phyloP scores from a whole-genome alignment of 1,140 invertebrate genomes.

The Sinella curviseta region DNA sequence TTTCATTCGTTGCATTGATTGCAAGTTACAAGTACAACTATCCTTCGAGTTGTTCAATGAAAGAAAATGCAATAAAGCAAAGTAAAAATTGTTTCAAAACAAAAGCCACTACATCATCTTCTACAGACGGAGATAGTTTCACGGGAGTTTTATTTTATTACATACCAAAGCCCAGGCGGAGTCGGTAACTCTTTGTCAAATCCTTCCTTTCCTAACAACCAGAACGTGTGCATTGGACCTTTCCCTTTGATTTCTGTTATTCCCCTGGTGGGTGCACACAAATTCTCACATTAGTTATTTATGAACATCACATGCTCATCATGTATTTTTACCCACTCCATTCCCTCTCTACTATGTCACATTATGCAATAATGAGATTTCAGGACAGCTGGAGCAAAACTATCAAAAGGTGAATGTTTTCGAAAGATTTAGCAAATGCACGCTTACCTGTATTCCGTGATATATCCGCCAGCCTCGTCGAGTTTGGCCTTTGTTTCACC shows the following conservation, averaged over 20 bases:
- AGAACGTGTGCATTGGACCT: slow-evolving; percentile 85
- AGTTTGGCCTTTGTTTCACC: slow-evolving; percentile 73
- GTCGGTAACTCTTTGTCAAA: slow-evolving; percentile 81
- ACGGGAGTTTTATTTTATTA: background rate
- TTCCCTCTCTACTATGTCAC: too few relatives aligned
- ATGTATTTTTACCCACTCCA: background rate
- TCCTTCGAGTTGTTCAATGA: background rate
- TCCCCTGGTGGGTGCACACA: slow-evolving; percentile 60
- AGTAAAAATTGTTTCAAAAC: too few relatives aligned
- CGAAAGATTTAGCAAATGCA: too few relatives aligned
- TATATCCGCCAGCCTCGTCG: slow-evolving; percentile 74
- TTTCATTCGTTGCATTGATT: too few relatives aligned
- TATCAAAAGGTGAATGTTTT: too few relatives aligned
- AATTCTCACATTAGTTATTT: background rate
- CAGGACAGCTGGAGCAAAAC: too few relatives aligned
- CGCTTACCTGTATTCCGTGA: slow-evolving; percentile 65
- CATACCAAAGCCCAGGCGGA: slow-evolving; percentile 74
- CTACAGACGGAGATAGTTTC: too few relatives aligned
- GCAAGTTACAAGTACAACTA: background rate
- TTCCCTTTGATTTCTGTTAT: slow-evolving; percentile 85
- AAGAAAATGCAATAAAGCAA: background rate
- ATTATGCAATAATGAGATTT: too few relatives aligned
- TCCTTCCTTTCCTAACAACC: slow-evolving; percentile 82
- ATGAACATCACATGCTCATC: background rate
- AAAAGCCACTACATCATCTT: too few relatives aligned